phyloP scores from a whole-genome alignment of 2,888 invertebrate species.

The Villa cingulata region DNA sequence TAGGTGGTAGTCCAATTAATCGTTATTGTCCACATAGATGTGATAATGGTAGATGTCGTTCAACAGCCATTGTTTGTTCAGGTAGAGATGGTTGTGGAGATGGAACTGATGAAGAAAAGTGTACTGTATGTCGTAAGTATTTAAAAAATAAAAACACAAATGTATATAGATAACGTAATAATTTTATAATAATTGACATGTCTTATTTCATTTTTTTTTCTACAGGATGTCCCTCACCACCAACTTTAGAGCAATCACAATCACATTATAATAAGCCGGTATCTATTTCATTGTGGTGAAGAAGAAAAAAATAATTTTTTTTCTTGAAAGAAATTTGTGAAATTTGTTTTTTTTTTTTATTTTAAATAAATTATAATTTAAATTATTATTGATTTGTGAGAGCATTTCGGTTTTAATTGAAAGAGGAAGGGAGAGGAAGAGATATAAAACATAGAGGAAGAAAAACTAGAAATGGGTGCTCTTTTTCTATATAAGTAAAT shows the following conservation, averaged over 20 bases:
- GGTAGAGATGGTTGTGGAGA: conserved; percentile 86
- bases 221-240: conserved; percentile 43
- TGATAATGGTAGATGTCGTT: conserved; percentile 74
- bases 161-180: not conserved
- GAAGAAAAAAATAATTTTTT: not conserved
- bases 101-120: conserved; percentile 73
- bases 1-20: conserved; percentile 14
- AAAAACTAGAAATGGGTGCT: not conserved
- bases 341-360: no score
- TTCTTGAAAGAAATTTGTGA: no score
- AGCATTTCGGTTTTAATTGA: not conserved
- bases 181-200: not conserved
- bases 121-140: conserved; percentile 75
- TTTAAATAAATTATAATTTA: no score
- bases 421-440: no score
- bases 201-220: not conserved
- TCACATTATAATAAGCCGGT: not conserved
- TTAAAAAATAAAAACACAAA: not conserved
- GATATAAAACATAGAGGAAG: no score
- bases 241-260: conserved; percentile 9
- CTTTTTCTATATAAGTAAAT: not conserved
- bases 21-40: conserved; percentile 65
- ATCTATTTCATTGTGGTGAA: not conserved
- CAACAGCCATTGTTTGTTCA: conserved; percentile 78
- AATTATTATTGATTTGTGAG: no score